A percentile compares a stretch with the other conserved stretches of the same genome.
phyloP scores from a whole-genome alignment of 64 coral and sea anemone species.

The Montipora cactus region DNA sequence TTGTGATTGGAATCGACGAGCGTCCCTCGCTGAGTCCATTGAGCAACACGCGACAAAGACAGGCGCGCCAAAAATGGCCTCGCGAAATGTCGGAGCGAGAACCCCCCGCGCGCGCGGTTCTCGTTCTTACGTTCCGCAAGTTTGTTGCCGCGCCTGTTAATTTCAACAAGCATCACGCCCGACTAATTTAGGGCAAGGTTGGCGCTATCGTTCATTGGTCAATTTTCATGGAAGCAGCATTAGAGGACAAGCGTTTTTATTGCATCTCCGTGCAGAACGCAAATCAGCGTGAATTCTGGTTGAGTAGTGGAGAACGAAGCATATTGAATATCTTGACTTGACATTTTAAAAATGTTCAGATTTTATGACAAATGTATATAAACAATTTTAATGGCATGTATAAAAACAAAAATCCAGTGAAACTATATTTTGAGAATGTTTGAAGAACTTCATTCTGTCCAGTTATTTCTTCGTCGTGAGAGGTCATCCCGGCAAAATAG shows the following conservation, averaged over 20 bases:
- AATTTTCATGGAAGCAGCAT: background rate
- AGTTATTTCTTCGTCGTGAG: too few relatives aligned
- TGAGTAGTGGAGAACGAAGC: background rate
- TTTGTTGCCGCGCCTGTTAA: too few relatives aligned
- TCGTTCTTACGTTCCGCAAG: too few relatives aligned
- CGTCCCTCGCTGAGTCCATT: too few relatives aligned
- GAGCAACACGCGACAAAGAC: too few relatives aligned
- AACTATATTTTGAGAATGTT: background rate
- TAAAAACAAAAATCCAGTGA: background rate
- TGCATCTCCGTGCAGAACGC: background rate
- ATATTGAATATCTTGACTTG: background rate
- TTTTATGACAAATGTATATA: conserved; percentile 26
- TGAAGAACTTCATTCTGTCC: background rate
- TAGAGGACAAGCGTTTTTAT: background rate
- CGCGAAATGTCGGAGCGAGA: too few relatives aligned
- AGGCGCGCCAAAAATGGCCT: too few relatives aligned
- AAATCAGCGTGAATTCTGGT: background rate
- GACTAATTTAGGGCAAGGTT: too few relatives aligned
- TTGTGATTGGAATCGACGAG: too few relatives aligned
- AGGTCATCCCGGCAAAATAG: too few relatives aligned
- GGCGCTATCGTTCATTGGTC: background rate
- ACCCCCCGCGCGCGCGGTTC: too few relatives aligned
- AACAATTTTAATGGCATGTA: conserved; percentile 46
- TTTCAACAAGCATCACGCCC: too few relatives aligned
- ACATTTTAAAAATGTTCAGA: conserved; percentile 7